These are phyloP conservation scores for Podarcis muralis DNA, from an alignment of 2,113 vertebrate genomes.

Conservation along the genomic window DNA sequence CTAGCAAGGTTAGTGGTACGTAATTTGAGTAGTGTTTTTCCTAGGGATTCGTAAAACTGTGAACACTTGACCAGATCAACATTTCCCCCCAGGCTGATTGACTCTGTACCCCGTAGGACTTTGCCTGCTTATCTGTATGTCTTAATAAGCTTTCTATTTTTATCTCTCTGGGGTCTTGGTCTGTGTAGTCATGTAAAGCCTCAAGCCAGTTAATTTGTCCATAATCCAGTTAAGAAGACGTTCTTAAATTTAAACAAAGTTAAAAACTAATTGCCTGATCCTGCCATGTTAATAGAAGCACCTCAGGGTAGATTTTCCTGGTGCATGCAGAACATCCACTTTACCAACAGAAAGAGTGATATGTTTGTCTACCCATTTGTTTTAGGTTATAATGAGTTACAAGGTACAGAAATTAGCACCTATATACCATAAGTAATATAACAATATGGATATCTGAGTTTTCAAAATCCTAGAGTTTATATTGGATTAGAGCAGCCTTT, in stretches of 20 bases:
- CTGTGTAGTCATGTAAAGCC: neutral
- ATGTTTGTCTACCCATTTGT: neutral
- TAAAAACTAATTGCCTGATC: neutral
- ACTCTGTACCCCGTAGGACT: neutral
- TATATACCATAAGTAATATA: too few species aligned
- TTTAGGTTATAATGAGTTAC: neutral
- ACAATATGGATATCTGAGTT: neutral
- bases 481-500: too few species aligned
- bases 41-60: neutral
- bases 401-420: neutral
- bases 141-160: neutral
- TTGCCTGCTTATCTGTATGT: neutral
- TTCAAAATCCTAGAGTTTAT: neutral
- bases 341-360: neutral
- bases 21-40: neutral
- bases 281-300: neutral
- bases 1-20: neutral
- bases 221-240: neutral
- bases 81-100: neutral
- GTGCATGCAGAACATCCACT: neutral
- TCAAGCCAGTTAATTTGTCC: neutral
- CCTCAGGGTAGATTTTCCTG: neutral
- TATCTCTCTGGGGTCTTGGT: neutral
- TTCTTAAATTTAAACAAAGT: neutral
- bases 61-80: neutral